These are phyloP conservation scores for Xenus cinereus DNA, from an alignment of 2,113 vertebrate species.

Conservation along the genomic window DNA sequence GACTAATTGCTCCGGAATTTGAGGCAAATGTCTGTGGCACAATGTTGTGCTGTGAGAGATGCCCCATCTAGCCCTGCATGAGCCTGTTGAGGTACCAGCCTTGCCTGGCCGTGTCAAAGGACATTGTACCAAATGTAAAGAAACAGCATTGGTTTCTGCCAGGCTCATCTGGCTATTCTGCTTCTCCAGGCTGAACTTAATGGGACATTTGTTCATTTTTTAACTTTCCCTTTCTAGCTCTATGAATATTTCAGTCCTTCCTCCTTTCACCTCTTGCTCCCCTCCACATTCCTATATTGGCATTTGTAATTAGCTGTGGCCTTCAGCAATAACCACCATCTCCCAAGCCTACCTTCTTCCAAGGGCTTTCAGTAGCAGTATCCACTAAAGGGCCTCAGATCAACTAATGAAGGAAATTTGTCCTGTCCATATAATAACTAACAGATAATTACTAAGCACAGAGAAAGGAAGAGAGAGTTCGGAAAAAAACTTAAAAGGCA, in stretches of 20 bases:
- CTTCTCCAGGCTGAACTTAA: not conserved
- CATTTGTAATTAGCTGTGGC: not conserved
- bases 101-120: not conserved
- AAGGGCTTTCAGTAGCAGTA: not conserved
- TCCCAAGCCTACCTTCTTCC: not conserved
- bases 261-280: not conserved
- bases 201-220: not conserved
- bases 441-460: not conserved
- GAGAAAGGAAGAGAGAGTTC: not conserved
- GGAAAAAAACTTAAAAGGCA: not conserved
- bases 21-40: not conserved
- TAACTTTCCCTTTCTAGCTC: not conserved
- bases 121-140: not conserved
- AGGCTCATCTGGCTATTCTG: not conserved
- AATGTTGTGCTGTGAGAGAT: not conserved
- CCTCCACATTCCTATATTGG: not conserved
- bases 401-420: not conserved
- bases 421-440: not conserved
- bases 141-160: not conserved
- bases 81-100: not conserved
- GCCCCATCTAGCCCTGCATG: not conserved
- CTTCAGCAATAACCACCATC: not conserved
- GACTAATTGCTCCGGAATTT: not conserved
- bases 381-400: not conserved
- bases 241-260: not conserved